These are phyloP conservation scores for Sinohyriopsis cumingii DNA, from an alignment of 2,888 invertebrate species.

Conservation along the genomic window DNA sequence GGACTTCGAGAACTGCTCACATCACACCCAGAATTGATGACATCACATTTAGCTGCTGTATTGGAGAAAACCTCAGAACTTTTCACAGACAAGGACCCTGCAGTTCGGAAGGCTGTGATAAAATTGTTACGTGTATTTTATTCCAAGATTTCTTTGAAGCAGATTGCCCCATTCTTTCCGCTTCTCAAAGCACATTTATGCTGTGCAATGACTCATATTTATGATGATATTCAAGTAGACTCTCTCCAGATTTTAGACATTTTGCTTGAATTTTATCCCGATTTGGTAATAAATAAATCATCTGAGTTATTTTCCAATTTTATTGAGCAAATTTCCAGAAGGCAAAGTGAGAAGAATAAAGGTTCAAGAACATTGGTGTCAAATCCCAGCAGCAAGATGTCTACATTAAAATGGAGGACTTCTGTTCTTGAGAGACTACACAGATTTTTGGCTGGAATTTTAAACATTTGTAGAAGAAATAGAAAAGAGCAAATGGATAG, in stretches of 20 bases:
- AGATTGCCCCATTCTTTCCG: slow-evolving; percentile 81
- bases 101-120: slow-evolving; percentile 74
- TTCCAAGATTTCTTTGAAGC: slow-evolving; percentile 34
- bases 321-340: slow-evolving; percentile 84
- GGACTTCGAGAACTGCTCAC: slow-evolving; percentile 76
- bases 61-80: slow-evolving; percentile 81
- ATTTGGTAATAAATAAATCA: slow-evolving; percentile 79
- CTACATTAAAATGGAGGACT: slow-evolving; percentile 85
- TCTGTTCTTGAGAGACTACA: slow-evolving; percentile 83
- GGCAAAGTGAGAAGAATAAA: slow-evolving; percentile 31
- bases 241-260: slow-evolving; percentile 85
- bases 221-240: slow-evolving; percentile 86
- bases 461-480: slow-evolving; percentile 17
- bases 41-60: slow-evolving; percentile 79
- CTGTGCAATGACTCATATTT: slow-evolving; percentile 93
- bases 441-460: slow-evolving; percentile 67
- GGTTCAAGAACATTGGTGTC: slow-evolving; percentile 79
- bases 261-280: slow-evolving; percentile 80
- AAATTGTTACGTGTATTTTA: slow-evolving; percentile 72
- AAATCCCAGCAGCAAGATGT: slow-evolving; percentile 82
- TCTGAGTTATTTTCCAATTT: slow-evolving; percentile 85
- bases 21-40: slow-evolving; percentile 73
- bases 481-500: not conserved
- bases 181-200: slow-evolving; percentile 85
- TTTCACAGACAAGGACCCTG: slow-evolving; percentile 81